Base-by-base conservation (phyloP, 2,888 invertebrate species). In the Pristionchus mayeri region DNA sequence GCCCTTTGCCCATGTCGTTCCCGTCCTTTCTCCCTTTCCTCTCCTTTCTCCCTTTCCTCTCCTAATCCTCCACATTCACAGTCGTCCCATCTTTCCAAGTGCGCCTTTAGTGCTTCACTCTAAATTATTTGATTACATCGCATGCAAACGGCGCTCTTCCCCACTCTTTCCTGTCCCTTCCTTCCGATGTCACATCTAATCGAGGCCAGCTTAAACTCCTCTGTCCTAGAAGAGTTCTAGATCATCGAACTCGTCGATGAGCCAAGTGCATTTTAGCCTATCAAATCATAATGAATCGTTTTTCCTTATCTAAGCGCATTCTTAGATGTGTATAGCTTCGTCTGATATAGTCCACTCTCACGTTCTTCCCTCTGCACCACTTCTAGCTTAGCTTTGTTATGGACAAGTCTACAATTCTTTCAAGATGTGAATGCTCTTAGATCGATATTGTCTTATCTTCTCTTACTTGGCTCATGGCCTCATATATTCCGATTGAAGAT, bases 21-120 rank as follows among this genome's bases (percentile, higher is more conserved):
- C 76, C n/a, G n/a, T 40, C 44, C 4, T 11, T 27, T n/a, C 75
- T 21, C 44, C 24, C 44, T 7, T 40, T 44, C 40, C 76, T 27
- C 30, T 40, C 50, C 18, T 78, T 50, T 18, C n/a, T n/a, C n/a
- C n/a, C n/a, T n/a, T 50, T 78, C 76, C 50, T 13, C 9, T 44
- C 75, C 75, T 44, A 75, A 75, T 75, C 75, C 48, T 24, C 75
- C 48, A 40, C 40, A 50, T 78, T 78, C 76, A 50, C 30, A 78
- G 48, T 78, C 30, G 24, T 78, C 76, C 50, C 30, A 13, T 78
- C 50, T 48, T 78, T 78, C 50, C 76, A 78, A 78, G 76, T 78
- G 76, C 76, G 76, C 50, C 50, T 18, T 48, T 71, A 50, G 76
- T 78, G 76, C 76, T 78, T 78, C 76, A 50, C 76, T 78, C 76